Evolutionary conservation across 2,888 invertebrate genomes (phyloP), one percentile per base, ranked within the genome.

Genomic region (Itoplectis maculator): DNA sequence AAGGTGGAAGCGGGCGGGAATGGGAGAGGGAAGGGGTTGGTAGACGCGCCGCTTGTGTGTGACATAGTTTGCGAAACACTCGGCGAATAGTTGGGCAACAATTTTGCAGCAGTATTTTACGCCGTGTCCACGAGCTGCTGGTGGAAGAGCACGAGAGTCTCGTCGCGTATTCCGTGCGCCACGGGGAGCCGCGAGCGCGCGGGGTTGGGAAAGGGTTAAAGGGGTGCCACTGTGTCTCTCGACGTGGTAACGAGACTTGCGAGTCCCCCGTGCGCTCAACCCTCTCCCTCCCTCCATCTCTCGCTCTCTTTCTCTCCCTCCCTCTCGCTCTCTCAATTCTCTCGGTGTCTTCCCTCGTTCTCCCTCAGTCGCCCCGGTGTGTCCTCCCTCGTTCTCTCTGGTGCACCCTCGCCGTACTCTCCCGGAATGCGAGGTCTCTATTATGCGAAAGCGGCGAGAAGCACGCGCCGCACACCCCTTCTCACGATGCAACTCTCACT

Each of bases 61-160:
- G 81, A 87, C 88, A 91, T 90, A 91, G 89, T 90, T 90, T 81
- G 84, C 77, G 83, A 87, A 88, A 88, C 86, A 87, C 80, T 86
- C 83, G 74, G 42, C 83, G 85, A 90, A 90, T 90, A 89, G 89
- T 90, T 88, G 87, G 61, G 65, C 77, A 91, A 91, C 89, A 90
- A 91, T 90, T 89, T 89, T 83, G 85, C 85, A 79, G 75, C 86
- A 86, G 86, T 86, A 87, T 89, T 89, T 87, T 86, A 85, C 73
- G 69, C 37, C 29, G 29, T 69, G 75, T 65, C 69, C 42, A 56
- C 74, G 66, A 79, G 69, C 78, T 82, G n/a, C n/a, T n/a, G n/a
- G n/a, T n/a, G 82, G 78, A 65, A 37, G 37, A 72, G 66, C 40
- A 59, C 40, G 51, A 69, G 80, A 80, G 61, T 69, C 68, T 74